Percentiles rank a stretch among this genome's conserved stretches.
These are phyloP conservation scores for Ips typographus DNA, from an alignment of 1,140 invertebrate genomes.

Conservation along the genomic window DNA sequence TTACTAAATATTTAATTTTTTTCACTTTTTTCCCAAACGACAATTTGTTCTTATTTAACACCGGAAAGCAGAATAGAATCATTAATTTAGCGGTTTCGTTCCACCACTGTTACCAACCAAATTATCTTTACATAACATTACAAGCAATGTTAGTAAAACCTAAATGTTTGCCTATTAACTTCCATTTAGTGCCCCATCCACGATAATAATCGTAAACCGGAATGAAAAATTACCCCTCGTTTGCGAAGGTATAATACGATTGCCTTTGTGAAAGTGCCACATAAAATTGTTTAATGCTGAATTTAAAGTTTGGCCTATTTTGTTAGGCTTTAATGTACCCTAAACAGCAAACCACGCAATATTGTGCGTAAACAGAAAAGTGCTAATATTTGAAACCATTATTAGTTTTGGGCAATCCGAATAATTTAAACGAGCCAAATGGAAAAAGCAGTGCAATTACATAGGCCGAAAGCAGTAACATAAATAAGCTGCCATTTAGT, in stretches of 20 bases:
- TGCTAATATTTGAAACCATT: too few relatives aligned
- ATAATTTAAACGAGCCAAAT: too few relatives aligned
- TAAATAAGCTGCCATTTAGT: not conserved
- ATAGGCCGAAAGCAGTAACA: not conserved
- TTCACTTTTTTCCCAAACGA: too few relatives aligned
- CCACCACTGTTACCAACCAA: not conserved
- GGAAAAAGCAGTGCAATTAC: too few relatives aligned
- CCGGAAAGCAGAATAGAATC: too few relatives aligned
- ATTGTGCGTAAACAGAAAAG: too few relatives aligned
- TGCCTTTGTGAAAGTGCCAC: slow-evolving; percentile 9
- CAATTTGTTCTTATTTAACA: too few relatives aligned
- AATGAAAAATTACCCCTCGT: slow-evolving; percentile 18
- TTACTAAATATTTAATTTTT: too few relatives aligned
- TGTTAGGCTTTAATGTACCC: too few relatives aligned
- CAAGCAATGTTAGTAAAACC: slow-evolving; percentile 9
- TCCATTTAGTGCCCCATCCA: slow-evolving; percentile 9
- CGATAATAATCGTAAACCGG: slow-evolving; percentile 17
- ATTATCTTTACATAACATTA: slow-evolving; percentile 3
- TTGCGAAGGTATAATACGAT: slow-evolving; percentile 13
- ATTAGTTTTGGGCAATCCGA: too few relatives aligned
- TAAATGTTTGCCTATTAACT: slow-evolving; percentile 18
- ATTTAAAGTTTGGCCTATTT: not conserved
- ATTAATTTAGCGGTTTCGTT: not conserved
- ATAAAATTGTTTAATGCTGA: slow-evolving; percentile 9
- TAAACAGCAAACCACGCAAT: too few relatives aligned